phyloP scores from a whole-genome alignment of 2,888 invertebrate genomes.

The Lithophane ornitopus region DNA sequence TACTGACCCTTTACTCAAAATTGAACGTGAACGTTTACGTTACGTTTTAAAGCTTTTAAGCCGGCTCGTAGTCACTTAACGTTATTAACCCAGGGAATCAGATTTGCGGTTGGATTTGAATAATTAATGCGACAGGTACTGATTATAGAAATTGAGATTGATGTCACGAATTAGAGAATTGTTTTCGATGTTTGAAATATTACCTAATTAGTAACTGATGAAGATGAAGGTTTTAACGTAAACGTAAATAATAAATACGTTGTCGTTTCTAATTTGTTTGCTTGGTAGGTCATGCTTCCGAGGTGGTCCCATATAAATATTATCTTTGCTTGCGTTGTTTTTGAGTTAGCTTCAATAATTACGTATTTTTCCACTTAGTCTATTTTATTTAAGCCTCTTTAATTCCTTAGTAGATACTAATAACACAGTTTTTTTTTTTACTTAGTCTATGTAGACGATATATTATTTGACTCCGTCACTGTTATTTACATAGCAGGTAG shows the following conservation, averaged over 20 bases:
- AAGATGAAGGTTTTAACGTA: not conserved
- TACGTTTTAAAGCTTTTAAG: constrained; percentile 47
- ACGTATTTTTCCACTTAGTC: no score
- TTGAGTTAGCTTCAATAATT: no score
- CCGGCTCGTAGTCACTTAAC: constrained; percentile 41
- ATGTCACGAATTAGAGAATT: constrained; percentile 26
- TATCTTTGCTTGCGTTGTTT: no score
- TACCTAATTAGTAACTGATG: not conserved
- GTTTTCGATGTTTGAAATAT: constrained; percentile 27
- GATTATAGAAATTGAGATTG: constrained; percentile 30
- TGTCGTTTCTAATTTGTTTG: not conserved
- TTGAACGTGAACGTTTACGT: constrained; percentile 23
- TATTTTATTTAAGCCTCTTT: no score
- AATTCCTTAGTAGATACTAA: no score
- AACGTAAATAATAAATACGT: constrained; percentile 2
- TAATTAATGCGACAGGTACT: constrained; percentile 47
- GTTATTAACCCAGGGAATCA: constrained; percentile 36
- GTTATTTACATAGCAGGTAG: no score
- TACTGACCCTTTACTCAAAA: constrained; percentile 24
- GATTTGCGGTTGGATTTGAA: constrained; percentile 45
- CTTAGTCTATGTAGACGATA: no score
- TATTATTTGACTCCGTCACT: no score
- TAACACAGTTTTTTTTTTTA: no score
- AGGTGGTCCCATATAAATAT: no score
- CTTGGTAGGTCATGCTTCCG: no score